These are phyloP conservation scores for Muscicapa adusta DNA, from an alignment of 2,113 vertebrate genomes.

Conservation along the genomic window DNA sequence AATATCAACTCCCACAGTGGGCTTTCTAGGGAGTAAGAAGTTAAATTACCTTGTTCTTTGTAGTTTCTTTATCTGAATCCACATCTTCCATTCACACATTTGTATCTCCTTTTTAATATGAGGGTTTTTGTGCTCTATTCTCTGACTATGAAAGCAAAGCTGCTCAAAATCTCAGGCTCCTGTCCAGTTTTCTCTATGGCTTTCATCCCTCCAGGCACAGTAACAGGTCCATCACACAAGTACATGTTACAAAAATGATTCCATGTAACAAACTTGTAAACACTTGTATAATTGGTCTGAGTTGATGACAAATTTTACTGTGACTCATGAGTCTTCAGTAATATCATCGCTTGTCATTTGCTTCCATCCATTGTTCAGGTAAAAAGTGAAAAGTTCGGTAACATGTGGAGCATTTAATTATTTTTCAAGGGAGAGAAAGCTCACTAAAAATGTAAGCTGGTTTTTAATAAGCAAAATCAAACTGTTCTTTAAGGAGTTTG, in stretches of 20 bases:
- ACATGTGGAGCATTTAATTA: neutral
- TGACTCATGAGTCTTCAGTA: neutral
- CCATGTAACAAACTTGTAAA: neutral
- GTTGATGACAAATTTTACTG: neutral
- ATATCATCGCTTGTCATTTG: neutral
- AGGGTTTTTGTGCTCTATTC: neutral
- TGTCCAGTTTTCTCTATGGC: neutral
- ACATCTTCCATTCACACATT: neutral
- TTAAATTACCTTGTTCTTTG: neutral
- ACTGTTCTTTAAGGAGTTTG: neutral
- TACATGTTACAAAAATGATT: neutral
- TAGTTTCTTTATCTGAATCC: neutral
- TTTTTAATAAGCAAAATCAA: neutral
- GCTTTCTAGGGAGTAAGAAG: neutral
- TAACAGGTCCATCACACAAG: neutral
- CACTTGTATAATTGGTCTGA: neutral
- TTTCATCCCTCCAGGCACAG: neutral
- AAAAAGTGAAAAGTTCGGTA: neutral
- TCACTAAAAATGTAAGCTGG: neutral
- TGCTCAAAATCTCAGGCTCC: neutral
- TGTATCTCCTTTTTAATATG: neutral
- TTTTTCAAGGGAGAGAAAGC: neutral
- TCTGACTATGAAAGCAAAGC: neutral
- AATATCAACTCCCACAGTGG: neutral
- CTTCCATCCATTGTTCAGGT: neutral